Evolutionary conservation across 2,113 vertebrate genomes (phyloP).

Genomic region (Colius striatus): DNA sequence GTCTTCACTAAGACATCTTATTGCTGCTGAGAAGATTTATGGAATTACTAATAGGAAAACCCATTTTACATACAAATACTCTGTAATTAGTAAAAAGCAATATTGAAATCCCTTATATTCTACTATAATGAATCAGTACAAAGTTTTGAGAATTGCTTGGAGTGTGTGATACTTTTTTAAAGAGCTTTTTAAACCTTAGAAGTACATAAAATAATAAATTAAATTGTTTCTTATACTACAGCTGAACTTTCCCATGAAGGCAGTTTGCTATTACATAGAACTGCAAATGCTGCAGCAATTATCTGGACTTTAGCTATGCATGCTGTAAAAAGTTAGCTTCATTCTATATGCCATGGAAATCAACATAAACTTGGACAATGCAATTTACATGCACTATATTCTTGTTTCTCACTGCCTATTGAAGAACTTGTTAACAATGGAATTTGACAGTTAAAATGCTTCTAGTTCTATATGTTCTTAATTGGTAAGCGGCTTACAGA

Average conservation of each 20-base stretch:
- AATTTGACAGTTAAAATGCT: not conserved
- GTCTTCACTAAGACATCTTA: not conserved
- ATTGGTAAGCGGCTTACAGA: not conserved
- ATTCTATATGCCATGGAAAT: not conserved
- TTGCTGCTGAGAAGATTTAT: not conserved
- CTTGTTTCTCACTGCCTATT: not conserved
- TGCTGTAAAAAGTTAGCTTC: not conserved
- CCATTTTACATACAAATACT: not conserved
- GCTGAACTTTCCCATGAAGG: not conserved
- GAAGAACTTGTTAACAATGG: not conserved
- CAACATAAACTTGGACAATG: not conserved
- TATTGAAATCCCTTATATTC: not conserved
- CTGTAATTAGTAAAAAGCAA: not conserved
- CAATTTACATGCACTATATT: not conserved
- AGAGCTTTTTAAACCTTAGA: not conserved
- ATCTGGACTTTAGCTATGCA: not conserved
- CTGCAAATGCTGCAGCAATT: not conserved
- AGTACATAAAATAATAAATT: not conserved
- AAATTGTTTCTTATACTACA: not conserved
- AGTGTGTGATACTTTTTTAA: not conserved
- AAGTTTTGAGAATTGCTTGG: not conserved
- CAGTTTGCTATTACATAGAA: not conserved
- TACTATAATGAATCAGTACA: not conserved
- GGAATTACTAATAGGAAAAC: not conserved
- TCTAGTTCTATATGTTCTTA: not conserved